Percentiles rank a stretch among this genome's conserved stretches.
Conservation (phyloP, 1,140 invertebrate genomes). For the Apis mellifera region DNA sequence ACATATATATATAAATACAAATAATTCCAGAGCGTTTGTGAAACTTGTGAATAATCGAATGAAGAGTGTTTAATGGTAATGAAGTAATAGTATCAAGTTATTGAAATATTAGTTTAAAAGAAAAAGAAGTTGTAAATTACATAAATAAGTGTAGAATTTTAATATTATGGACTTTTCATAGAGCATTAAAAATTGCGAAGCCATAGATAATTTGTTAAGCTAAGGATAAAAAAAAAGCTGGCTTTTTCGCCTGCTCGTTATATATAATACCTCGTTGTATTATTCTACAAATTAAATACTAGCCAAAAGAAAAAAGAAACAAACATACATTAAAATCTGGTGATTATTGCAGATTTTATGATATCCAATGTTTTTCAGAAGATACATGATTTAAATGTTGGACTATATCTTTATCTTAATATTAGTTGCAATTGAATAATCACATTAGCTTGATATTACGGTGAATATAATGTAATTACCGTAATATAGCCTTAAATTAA, state of each 20-base stretch:
- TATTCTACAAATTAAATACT: slow-evolving; percentile 67
- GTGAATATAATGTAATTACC: slow-evolving; percentile 31
- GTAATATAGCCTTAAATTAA: slow-evolving; percentile 35
- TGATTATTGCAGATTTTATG: slow-evolving; percentile 15
- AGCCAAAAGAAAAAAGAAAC: slow-evolving; percentile 65
- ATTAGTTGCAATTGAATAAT: slow-evolving; percentile 44
- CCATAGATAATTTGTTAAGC: slow-evolving; percentile 60
- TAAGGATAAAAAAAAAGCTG: slow-evolving; percentile 38
- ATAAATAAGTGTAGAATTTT: slow-evolving; percentile 54
- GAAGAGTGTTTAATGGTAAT: slow-evolving; percentile 48
- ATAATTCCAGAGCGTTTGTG: slow-evolving; percentile 48
- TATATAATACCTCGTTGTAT: slow-evolving; percentile 72
- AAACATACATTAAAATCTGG: slow-evolving; percentile 35
- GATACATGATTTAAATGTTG: slow-evolving; percentile 8
- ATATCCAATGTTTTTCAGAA: slow-evolving; percentile 1
- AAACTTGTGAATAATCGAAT: slow-evolving; percentile 51
- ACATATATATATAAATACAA: slow-evolving; percentile 12
- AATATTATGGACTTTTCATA: slow-evolving; percentile 57
- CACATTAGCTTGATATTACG: slow-evolving; percentile 47
- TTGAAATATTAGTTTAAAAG: slow-evolving; percentile 32
- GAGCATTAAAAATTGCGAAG: slow-evolving; percentile 51
- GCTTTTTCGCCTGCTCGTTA: slow-evolving; percentile 47
- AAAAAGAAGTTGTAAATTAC: slow-evolving; percentile 55
- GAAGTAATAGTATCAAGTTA: slow-evolving; percentile 41
- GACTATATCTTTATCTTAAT: slow-evolving; percentile 25